Base-by-base conservation (phyloP, 2,113 vertebrate genomes). In the Colaptes auratus region DNA sequence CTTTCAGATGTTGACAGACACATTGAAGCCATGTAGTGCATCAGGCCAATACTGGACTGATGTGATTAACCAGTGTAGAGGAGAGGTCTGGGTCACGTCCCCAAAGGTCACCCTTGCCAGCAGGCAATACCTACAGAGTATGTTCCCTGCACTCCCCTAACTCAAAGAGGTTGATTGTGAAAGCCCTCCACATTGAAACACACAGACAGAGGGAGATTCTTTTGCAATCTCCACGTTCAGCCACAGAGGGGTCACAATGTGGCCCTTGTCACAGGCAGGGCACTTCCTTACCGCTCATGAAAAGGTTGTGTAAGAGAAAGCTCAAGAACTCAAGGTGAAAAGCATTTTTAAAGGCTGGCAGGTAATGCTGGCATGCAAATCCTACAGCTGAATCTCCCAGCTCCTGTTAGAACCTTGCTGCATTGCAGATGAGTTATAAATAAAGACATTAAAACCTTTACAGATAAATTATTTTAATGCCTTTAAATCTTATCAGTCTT, bases 151-250 rank as follows among this genome's bases (percentile, higher is more conserved):
- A 15, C 89, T 86, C 39, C 20, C 50, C 30, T 66, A 21, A 19
- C 89, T 96, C 82, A 95, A 95, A 95, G 94, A 60, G 52, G 67
- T 74, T 92, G 72, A 95, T 93, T 96, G 94, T 96, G 87, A 77
- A 42, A 73, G 64, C 16, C 46, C 56, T 63, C 59, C 63, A 24
- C 25, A 64, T 0, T 85, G 56, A 70, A 55, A 58, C 0, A 0
- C 63, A 30, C 55, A 86, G 24, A 96, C 92, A 96, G 75, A 94
- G 84, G 56, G 58, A 91, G 78, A 94, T 89, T 96, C 65, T 95
- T 96, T 87, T 85, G 50, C 67, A 20, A 7, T 82, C 84, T 82
- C 64, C 56, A 27, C 14, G 42, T 30, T 73, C 0, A 2, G 70
- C 80, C 16, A 0, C 44, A 60, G 39, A 48, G 50, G 1, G 4